phyloP scores from a whole-genome alignment of 2,888 invertebrate genomes.

The Drosophila diplacantha region DNA sequence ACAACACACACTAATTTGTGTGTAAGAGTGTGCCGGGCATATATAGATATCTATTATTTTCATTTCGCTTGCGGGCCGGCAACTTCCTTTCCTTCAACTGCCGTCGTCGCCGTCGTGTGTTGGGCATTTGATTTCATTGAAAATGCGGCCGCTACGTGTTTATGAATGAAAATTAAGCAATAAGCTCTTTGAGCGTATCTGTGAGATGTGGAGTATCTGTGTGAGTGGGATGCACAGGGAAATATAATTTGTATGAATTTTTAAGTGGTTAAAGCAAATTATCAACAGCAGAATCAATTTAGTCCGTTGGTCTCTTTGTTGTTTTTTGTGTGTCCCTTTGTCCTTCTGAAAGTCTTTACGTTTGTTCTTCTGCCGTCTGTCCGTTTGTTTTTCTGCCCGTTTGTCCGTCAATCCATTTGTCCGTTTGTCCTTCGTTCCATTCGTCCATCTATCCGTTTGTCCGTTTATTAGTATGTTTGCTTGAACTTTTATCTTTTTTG shows the following conservation, averaged over 20 bases:
- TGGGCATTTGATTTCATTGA: constrained; percentile 63
- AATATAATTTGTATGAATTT: background rate
- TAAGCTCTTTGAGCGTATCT: constrained; percentile 54
- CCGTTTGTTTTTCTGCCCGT: background rate
- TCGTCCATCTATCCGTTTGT: no score
- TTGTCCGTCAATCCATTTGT: background rate
- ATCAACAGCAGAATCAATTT: constrained; percentile 58
- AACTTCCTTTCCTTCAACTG: constrained; percentile 52
- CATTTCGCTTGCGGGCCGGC: constrained; percentile 1
- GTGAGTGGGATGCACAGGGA: constrained; percentile 20
- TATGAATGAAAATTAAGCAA: constrained; percentile 74
- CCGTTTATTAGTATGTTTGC: no score
- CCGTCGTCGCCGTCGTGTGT: constrained; percentile 8
- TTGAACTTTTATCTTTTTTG: background rate
- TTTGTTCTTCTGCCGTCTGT: background rate
- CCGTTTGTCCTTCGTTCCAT: no score
- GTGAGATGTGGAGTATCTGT: constrained; percentile 17
- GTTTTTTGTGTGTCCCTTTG: no score
- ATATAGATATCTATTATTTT: constrained; percentile 28
- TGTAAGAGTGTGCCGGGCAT: background rate
- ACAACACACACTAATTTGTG: constrained; percentile 13
- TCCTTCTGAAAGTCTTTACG: background rate
- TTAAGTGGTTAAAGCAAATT: no score
- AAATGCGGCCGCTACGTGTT: constrained; percentile 69
- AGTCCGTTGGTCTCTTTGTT: no score